A percentile compares a stretch with the other conserved stretches of the same genome.
These are phyloP conservation scores for Dicrostonyx torquatus DNA, from an alignment of 2,797 vertebrate genomes.

Conservation along the genomic window DNA sequence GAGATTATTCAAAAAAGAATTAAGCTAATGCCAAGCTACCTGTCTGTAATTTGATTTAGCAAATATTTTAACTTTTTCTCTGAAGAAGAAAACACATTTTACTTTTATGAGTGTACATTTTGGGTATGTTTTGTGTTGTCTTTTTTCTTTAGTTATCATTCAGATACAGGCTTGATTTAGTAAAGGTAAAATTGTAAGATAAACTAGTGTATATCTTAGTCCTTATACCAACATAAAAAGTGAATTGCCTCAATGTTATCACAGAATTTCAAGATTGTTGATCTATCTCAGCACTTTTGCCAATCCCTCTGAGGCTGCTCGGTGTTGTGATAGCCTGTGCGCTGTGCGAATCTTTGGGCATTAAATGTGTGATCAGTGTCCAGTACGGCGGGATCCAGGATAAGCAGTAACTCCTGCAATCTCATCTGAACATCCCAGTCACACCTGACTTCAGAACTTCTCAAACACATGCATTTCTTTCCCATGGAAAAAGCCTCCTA, in stretches of 20 bases:
- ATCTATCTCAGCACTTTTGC: neutral
- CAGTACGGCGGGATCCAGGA: fast-evolving
- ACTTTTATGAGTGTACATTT: neutral
- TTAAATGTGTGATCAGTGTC: neutral
- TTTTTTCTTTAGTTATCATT: neutral
- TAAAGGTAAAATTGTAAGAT: neutral
- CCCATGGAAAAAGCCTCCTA: neutral
- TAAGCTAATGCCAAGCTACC: slow-evolving; percentile 28
- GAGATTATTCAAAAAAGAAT: slow-evolving; percentile 48
- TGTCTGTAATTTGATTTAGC: slow-evolving; percentile 27
- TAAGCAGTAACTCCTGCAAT: neutral
- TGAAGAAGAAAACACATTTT: slow-evolving; percentile 27
- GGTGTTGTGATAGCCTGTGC: neutral
- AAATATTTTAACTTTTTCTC: slow-evolving; percentile 44
- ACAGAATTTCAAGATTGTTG: neutral
- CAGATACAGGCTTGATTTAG: neutral
- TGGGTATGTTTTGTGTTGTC: neutral
- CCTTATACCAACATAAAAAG: neutral
- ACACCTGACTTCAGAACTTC: neutral
- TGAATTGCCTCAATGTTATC: neutral
- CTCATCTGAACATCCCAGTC: neutral
- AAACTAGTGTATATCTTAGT: neutral
- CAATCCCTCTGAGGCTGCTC: neutral
- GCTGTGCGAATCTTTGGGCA: neutral
- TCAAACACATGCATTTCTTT: neutral